phyloP scores from a whole-genome alignment of 2,888 invertebrate species.

The Drosophila formosana region DNA sequence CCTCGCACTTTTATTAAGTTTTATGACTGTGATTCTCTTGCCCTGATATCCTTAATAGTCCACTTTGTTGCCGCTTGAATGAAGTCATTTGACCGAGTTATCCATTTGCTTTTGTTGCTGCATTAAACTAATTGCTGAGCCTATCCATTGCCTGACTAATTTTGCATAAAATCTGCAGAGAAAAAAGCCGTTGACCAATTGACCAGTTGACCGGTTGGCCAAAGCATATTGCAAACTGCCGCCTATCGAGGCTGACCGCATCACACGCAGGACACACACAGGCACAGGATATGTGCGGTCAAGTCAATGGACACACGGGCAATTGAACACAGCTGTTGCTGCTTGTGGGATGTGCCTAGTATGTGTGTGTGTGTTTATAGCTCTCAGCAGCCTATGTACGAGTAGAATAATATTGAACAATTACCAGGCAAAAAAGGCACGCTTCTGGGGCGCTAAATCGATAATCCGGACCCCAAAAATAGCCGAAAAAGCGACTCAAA shows the following conservation, averaged over 20 bases:
- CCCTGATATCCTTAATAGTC: not conserved
- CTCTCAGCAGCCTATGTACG: conserved; percentile 24
- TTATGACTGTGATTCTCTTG: not conserved
- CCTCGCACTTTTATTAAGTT: not conserved
- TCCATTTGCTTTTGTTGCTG: conserved; percentile 32
- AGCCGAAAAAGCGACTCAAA: conserved; percentile 26
- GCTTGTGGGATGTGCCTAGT: conserved; percentile 1
- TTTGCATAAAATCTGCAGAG: conserved; percentile 70
- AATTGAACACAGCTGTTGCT: conserved; percentile 75
- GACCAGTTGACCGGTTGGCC: conserved; percentile 39
- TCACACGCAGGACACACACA: conserved; percentile 40
- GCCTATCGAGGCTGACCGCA: conserved; percentile 56
- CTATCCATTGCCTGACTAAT: conserved; percentile 66
- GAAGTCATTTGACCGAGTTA: conserved; percentile 45
- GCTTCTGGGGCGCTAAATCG: conserved; percentile 50
- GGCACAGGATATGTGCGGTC: conserved; percentile 41
- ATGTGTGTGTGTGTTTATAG: conserved; percentile 43
- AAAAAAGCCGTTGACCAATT: conserved; percentile 34
- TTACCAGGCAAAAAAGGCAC: conserved; percentile 50
- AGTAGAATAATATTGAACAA: conserved; percentile 52
- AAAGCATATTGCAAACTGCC: conserved; percentile 36
- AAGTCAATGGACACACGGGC: conserved; percentile 71
- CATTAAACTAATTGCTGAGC: conserved; percentile 60
- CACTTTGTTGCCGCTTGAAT: conserved; percentile 23
- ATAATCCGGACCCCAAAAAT: conserved; percentile 57